A percentile compares a stretch with the other conserved stretches of the same genome.
Evolutionary conservation across 1,140 invertebrate species (phyloP).

Genomic region (Bombus superbus): DNA sequence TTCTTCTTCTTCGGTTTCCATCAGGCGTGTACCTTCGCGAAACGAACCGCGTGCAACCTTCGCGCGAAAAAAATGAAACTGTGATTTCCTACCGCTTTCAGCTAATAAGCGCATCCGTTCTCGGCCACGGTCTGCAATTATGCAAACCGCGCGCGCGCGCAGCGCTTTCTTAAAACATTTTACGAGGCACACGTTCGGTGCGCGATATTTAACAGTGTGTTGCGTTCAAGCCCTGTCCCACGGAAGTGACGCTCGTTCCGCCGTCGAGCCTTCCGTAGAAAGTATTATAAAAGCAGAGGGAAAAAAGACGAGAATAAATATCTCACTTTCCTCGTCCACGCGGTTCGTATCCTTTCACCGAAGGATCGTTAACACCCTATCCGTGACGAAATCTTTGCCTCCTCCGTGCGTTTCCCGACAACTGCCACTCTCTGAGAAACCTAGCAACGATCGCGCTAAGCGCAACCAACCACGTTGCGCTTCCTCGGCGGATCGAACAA

Average conservation of each 20-base stretch:
- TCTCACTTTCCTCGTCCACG: conserved; percentile 6
- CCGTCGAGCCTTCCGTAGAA: conserved; percentile 14
- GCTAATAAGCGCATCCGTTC: conserved; percentile 66
- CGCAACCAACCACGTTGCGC: too few relatives aligned
- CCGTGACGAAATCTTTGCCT: not conserved
- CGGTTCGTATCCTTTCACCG: conserved; percentile 23
- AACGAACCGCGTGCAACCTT: conserved; percentile 46
- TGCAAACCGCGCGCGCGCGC: conserved; percentile 52
- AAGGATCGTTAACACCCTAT: conserved; percentile 19
- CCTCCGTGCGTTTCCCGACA: not conserved
- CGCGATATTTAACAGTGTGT: conserved; percentile 26
- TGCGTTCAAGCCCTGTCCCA: conserved; percentile 23
- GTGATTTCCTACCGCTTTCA: conserved; percentile 62
- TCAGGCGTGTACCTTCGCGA: conserved; percentile 53
- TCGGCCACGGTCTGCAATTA: conserved; percentile 56
- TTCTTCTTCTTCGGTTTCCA: conserved; percentile 76
- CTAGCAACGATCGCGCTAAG: not conserved
- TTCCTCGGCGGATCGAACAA: not conserved
- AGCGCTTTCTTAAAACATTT: conserved; percentile 35
- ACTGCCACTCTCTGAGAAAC: not conserved
- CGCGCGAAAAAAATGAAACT: conserved; percentile 56
- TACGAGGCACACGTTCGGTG: conserved; percentile 40
- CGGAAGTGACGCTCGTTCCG: conserved; percentile 34
- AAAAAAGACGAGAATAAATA: not conserved
- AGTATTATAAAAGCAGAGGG: not conserved